Percentiles rank a stretch among this genome's conserved stretches.
Conservation (phyloP, 2,113 vertebrate species). For the Halichoerus grypus region DNA sequence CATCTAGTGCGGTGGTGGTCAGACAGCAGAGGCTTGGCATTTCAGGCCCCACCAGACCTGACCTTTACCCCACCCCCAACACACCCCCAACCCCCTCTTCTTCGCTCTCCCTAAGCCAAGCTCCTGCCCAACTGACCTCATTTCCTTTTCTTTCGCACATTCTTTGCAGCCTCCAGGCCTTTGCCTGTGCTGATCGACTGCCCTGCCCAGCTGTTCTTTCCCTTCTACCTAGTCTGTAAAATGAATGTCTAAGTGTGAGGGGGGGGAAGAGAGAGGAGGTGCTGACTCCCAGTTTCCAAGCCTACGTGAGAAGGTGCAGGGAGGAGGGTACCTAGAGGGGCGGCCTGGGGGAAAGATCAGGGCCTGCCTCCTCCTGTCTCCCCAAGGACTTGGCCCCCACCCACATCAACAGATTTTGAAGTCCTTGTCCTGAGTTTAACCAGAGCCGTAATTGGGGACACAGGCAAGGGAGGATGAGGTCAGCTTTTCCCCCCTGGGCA, state of each 20-base stretch:
- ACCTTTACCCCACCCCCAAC: fast-evolving
- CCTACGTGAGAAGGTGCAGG: neutral
- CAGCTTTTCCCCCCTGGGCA: neutral
- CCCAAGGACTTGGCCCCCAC: neutral
- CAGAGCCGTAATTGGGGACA: neutral
- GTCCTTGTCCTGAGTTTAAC: neutral
- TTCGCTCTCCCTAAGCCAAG: neutral
- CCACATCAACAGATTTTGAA: neutral
- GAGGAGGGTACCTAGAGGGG: neutral
- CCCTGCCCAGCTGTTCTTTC: neutral
- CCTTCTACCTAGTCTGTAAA: neutral
- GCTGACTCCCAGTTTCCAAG: neutral
- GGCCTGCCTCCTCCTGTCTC: neutral
- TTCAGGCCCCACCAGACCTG: neutral
- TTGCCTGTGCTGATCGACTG: neutral
- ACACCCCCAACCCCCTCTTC: neutral
- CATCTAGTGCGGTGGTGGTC: neutral
- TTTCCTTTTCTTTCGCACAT: neutral
- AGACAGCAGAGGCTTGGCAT: neutral
- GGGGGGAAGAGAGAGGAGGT: fast-evolving
- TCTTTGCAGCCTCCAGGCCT: neutral
- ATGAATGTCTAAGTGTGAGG: neutral
- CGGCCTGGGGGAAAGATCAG: neutral
- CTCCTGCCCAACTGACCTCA: neutral
- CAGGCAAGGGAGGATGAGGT: neutral